These are phyloP conservation scores for Catostylus mosaicus DNA, from an alignment of 30 jellyfish, hydroid and myxozoan genomes.

Conservation along the genomic window DNA sequence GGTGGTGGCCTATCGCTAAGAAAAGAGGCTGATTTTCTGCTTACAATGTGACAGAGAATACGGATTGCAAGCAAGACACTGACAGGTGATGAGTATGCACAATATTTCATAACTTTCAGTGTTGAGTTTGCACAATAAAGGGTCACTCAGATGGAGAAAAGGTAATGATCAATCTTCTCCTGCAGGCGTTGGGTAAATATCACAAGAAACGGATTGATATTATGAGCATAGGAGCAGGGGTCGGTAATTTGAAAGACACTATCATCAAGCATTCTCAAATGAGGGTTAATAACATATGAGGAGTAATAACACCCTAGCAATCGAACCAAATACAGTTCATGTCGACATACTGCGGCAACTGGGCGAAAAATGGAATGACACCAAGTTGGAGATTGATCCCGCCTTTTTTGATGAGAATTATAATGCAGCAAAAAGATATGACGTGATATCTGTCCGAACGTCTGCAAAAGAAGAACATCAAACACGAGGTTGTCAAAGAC, in stretches of 20 bases:
- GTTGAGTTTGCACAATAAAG: too few relatives aligned
- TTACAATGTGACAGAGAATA: too few relatives aligned
- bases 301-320: not conserved
- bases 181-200: not conserved
- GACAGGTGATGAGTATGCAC: not conserved
- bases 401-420: slow-evolving; percentile 3
- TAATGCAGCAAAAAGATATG: slow-evolving; percentile 8
- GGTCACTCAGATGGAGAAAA: not conserved
- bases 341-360: not conserved
- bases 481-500: not conserved
- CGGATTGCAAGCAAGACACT: too few relatives aligned
- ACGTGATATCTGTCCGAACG: slow-evolving; percentile 1
- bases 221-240: slow-evolving; percentile 7
- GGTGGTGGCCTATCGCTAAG: too few relatives aligned
- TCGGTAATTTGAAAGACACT: not conserved
- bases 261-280: not conserved
- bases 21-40: too few relatives aligned
- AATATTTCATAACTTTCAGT: not conserved
- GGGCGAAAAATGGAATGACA: not conserved
- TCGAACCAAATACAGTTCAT: slow-evolving; percentile 9
- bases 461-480: slow-evolving; percentile 1
- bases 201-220: not conserved
- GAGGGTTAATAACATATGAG: not conserved
- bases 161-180: not conserved
- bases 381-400: not conserved